Evolutionary conservation across 2,797 vertebrate species (phyloP), one percentile per base, ranked within the genome.

Genomic region (Cyclura pinguis): DNA sequence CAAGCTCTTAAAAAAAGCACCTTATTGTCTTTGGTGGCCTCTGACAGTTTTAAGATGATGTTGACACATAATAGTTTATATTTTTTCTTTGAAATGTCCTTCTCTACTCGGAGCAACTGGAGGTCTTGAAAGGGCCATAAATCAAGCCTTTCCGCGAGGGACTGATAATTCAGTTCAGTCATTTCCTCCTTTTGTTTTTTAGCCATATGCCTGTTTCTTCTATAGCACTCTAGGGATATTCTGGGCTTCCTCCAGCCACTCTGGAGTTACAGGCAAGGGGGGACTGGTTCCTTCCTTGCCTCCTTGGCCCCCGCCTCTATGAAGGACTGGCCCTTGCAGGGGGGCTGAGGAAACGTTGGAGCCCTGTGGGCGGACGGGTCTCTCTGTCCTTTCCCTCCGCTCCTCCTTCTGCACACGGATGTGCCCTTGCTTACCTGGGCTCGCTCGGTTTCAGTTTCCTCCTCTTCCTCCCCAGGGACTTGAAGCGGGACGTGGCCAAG

Each of bases 401-500:
- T n/a, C 16, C 1, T 10, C 27, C 13, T 10, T 32, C 77, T 8
- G 0, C 0, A 0, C 7, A 69, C 42, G 0, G 5, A 3, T 16
- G 24, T 13, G 0, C 0, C 73, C 20, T 16, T 47, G 62, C 0
- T 35, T 29, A 20, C 10, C 0, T 0, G 0, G 13, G 7, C 27
- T 16, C 76, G 81, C 0, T 38, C 82, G 13, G 0, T 77, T 42
- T 50, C 59, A 77, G 55, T 0, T 0, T 1, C 1, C 27, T 29
- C 0, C 0, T 62, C 80, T 72, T 72, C 9, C 24, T 72, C 0
- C 67, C 0, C 69, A 98, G 99, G 99, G 99, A 99, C 97, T 95
- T 99, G 80, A 99, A 99, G 94, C 97, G 99, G 83, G 99, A 99
- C 0, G 99, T 99, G 2, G 98, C 99, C 89, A 99, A 99, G 97